Percentiles rank a stretch among this genome's conserved stretches.
phyloP scores from a whole-genome alignment of 2,888 invertebrate genomes.

The Epinotia demarniana region DNA sequence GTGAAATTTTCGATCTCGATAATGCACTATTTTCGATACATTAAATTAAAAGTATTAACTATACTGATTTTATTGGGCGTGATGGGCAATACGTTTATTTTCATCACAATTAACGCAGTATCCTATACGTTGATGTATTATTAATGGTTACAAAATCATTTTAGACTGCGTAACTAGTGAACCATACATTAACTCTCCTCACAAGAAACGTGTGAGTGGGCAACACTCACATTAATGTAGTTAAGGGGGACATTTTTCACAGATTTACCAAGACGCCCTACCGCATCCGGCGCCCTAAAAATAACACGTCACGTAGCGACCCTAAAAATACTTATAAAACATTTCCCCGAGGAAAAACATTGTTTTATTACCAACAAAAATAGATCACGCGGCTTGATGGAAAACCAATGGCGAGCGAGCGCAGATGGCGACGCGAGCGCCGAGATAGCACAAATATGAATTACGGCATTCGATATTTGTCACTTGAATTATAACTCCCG shows the following conservation, averaged over 20 bases:
- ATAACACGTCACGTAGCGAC: slow-evolving; percentile 75
- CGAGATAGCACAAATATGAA: slow-evolving; percentile 84
- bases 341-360: slow-evolving; percentile 80
- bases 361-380: slow-evolving; percentile 83
- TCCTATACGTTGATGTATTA: not conserved
- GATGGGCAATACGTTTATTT: not conserved
- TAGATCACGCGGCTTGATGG: slow-evolving; percentile 82
- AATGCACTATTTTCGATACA: slow-evolving; percentile 76
- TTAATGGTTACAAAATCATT: not conserved
- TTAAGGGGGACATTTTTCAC: slow-evolving; percentile 65
- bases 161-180: not conserved
- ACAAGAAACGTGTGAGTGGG: slow-evolving; percentile 18
- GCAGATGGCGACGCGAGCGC: slow-evolving; percentile 82
- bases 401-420: slow-evolving; percentile 80
- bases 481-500: slow-evolving; percentile 84
- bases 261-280: slow-evolving; percentile 65
- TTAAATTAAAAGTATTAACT: slow-evolving; percentile 42
- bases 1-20: slow-evolving; percentile 84
- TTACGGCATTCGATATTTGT: slow-evolving; percentile 85
- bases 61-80: slow-evolving; percentile 47
- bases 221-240: slow-evolving; percentile 37
- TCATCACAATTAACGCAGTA: not conserved
- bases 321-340: slow-evolving; percentile 81
- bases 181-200: slow-evolving; percentile 15
- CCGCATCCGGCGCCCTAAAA: slow-evolving; percentile 58